A percentile compares a stretch with the other conserved stretches of the same genome.
Evolutionary conservation across 2,113 vertebrate genomes (phyloP).

Genomic region (Dryoscopus gambensis): DNA sequence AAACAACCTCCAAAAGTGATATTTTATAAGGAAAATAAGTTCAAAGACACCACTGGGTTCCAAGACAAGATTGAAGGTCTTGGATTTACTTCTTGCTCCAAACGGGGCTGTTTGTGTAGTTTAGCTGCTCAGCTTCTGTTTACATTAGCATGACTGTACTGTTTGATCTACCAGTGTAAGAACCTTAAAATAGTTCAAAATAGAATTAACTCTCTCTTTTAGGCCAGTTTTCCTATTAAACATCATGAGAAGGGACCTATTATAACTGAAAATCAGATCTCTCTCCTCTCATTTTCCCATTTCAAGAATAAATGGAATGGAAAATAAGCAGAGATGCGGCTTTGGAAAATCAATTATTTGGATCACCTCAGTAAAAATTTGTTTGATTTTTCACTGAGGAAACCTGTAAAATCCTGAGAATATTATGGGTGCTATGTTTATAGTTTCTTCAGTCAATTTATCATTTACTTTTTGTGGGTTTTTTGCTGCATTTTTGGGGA

Average conservation of each 20-base stretch:
- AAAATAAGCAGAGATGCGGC: rapidly evolving
- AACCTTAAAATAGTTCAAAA: background rate
- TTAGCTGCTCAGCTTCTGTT: background rate
- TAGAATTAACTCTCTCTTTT: background rate
- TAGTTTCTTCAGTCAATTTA: background rate
- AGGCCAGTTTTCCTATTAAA: background rate
- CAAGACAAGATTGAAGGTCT: background rate
- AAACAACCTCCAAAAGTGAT: background rate
- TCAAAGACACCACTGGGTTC: background rate
- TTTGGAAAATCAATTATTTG: background rate
- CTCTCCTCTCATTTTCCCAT: background rate
- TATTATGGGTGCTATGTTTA: background rate
- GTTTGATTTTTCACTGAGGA: background rate
- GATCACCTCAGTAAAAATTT: background rate
- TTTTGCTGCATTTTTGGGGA: background rate
- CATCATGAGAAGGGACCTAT: background rate
- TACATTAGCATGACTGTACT: rapidly evolving
- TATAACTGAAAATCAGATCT: background rate
- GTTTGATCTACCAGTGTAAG: background rate
- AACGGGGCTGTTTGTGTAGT: background rate
- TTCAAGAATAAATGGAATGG: background rate
- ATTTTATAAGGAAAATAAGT: background rate
- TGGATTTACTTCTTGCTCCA: background rate
- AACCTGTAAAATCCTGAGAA: background rate
- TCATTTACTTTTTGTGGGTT: background rate